Conservation (phyloP, 2,797 vertebrate genomes). For the Falco berigora region DNA sequence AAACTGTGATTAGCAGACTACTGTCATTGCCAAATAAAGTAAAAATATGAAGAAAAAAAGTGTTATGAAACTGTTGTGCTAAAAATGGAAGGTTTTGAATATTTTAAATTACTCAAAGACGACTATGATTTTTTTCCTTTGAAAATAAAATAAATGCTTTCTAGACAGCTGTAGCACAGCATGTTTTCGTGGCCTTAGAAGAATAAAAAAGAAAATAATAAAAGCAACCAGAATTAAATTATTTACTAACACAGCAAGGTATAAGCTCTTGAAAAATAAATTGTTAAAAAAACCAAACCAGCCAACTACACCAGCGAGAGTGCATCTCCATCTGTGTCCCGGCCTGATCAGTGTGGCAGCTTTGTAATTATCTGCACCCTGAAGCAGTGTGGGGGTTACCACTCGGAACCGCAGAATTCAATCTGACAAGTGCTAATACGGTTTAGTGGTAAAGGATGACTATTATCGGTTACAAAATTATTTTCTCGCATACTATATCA, state of each 20-base stretch:
- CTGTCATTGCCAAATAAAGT: constrained; percentile 58
- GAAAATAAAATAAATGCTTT: background rate
- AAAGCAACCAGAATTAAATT: background rate
- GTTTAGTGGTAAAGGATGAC: constrained; percentile 43
- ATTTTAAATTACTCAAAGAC: background rate
- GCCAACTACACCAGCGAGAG: background rate
- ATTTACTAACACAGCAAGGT: constrained; percentile 25
- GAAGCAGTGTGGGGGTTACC: background rate
- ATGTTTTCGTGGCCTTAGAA: constrained; percentile 33
- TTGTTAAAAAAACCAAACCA: background rate
- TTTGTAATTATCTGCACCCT: constrained; percentile 9
- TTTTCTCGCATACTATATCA: constrained; percentile 43
- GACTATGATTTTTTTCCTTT: background rate
- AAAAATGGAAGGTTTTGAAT: background rate
- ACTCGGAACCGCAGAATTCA: background rate
- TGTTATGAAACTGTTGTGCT: constrained; percentile 52
- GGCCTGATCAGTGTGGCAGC: constrained; percentile 2
- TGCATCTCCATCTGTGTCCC: background rate
- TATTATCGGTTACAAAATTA: constrained; percentile 17
- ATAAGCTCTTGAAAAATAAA: constrained; percentile 6
- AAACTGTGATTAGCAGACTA: constrained; percentile 34
- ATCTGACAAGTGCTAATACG: constrained; percentile 37
- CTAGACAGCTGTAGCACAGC: background rate
- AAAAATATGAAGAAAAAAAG: constrained; percentile 19
- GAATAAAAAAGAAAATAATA: background rate